Percentiles rank a stretch among this genome's conserved stretches.
Conservation (phyloP, 2,888 invertebrate genomes). For the Gryllus longicercus region DNA sequence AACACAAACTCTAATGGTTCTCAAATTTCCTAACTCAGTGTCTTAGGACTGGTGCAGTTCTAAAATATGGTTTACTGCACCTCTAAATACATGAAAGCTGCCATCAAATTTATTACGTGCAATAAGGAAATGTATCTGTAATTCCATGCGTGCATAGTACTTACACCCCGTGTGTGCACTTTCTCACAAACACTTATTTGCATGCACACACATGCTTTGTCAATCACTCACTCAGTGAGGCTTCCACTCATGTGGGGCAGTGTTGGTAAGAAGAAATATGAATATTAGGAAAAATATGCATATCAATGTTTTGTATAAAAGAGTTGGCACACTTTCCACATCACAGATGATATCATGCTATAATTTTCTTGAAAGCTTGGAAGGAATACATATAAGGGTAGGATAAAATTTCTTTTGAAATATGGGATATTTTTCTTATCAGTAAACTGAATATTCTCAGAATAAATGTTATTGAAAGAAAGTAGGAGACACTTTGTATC, state of each 20-base stretch:
- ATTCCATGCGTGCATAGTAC: not conserved
- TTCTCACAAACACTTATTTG: not conserved
- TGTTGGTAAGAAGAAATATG: no score
- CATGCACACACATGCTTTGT: not conserved
- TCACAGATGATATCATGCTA: conserved; percentile 5
- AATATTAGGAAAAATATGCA: no score
- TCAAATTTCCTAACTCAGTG: not conserved
- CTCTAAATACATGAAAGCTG: not conserved
- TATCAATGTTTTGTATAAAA: no score
- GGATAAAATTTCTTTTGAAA: not conserved
- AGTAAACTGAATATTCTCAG: not conserved
- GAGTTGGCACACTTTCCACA: not conserved
- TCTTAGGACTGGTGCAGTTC: not conserved
- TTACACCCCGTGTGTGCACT: conserved; percentile 17
- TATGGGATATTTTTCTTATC: not conserved
- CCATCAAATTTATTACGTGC: not conserved
- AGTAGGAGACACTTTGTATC: conserved; percentile 17
- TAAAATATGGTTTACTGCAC: not conserved
- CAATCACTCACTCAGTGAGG: not conserved
- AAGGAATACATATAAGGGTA: not conserved
- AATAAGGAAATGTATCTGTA: not conserved
- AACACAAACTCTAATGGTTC: not conserved
- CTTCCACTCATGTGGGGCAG: no score
- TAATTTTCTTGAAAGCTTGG: not conserved
- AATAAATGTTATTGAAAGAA: conserved; percentile 11